Conservation (phyloP, 2,888 invertebrate species). For the Drosophila diplacantha region DNA sequence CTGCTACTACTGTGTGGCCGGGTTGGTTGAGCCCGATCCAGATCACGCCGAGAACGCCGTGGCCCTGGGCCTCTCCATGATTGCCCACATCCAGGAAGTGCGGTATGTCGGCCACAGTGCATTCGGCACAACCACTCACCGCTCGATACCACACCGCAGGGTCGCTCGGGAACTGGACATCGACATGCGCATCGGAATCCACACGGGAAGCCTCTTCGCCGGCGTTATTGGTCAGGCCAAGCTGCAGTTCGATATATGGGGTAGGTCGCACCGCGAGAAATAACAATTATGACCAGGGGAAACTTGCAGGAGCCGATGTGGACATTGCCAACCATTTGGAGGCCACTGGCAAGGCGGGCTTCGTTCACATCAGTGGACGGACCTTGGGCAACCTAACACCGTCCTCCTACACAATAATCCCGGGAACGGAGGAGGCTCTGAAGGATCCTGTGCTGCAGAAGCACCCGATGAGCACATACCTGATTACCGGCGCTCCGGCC, state of each 20-base stretch:
- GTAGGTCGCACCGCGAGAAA: conserved; percentile 77
- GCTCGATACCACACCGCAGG: conserved; percentile 9
- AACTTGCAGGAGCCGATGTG: conserved; percentile 82
- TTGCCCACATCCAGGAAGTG: conserved; percentile 87
- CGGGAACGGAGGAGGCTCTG: conserved; percentile 77
- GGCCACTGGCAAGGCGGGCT: conserved; percentile 92
- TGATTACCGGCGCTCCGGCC: conserved; percentile 79
- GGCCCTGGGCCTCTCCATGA: conserved; percentile 92
- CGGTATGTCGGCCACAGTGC: conserved; percentile 22
- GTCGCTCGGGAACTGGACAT: conserved; percentile 89
- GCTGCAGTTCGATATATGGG: conserved; percentile 98
- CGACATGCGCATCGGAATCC: conserved; percentile 97
- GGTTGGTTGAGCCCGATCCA: conserved; percentile 85
- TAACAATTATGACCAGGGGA: neutral
- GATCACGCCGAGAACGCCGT: conserved; percentile 94
- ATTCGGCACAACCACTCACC: neutral
- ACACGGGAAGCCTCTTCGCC: conserved; percentile 92
- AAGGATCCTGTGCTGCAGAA: conserved; percentile 83
- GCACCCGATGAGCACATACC: conserved; percentile 87
- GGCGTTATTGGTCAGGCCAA: conserved; percentile 94
- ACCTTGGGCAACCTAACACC: conserved; percentile 82
- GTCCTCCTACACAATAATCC: conserved; percentile 81
- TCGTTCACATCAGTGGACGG: conserved; percentile 89
- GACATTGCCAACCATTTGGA: conserved; percentile 97
- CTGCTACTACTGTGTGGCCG: conserved; percentile 95